Evolutionary conservation across 2,888 invertebrate genomes (phyloP).

Genomic region (Erebia aethiops): DNA sequence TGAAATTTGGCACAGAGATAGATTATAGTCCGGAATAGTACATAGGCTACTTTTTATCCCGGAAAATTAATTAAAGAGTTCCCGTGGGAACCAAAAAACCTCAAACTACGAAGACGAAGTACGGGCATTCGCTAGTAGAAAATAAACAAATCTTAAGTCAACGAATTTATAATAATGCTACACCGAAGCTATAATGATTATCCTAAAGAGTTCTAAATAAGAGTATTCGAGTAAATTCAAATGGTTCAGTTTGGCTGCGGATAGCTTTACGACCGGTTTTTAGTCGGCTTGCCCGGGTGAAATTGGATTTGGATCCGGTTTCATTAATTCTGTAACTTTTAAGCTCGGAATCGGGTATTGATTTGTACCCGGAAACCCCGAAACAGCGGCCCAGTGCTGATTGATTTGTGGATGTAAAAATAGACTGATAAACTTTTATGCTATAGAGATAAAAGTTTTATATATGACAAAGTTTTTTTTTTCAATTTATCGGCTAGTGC

Average conservation of each 20-base stretch:
- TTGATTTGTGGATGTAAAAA: constrained; percentile 17
- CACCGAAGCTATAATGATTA: not conserved
- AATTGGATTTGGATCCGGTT: constrained; percentile 24
- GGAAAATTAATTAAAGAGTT: too few species aligned
- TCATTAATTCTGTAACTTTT: constrained; percentile 22
- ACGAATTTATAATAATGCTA: not conserved
- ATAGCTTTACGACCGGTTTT: constrained; percentile 19
- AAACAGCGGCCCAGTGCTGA: not conserved
- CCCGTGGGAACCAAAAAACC: too few species aligned
- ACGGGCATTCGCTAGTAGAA: too few species aligned
- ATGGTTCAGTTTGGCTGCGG: constrained; percentile 13
- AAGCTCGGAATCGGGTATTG: constrained; percentile 18
- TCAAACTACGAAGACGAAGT: too few species aligned
- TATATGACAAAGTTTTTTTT: not conserved
- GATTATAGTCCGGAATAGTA: too few species aligned
- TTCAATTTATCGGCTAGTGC: too few species aligned
- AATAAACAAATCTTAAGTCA: not conserved
- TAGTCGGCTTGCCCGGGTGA: constrained; percentile 11
- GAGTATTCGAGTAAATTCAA: constrained; percentile 14
- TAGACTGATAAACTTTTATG: constrained; percentile 1
- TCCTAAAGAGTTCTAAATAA: constrained; percentile 7
- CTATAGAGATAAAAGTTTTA: not conserved
- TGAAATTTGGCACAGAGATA: too few species aligned
- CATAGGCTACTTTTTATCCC: too few species aligned
- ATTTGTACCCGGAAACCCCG: constrained; percentile 11